Evolutionary conservation across 2,888 invertebrate genomes (phyloP).

Genomic region (Esperia sulphurella): DNA sequence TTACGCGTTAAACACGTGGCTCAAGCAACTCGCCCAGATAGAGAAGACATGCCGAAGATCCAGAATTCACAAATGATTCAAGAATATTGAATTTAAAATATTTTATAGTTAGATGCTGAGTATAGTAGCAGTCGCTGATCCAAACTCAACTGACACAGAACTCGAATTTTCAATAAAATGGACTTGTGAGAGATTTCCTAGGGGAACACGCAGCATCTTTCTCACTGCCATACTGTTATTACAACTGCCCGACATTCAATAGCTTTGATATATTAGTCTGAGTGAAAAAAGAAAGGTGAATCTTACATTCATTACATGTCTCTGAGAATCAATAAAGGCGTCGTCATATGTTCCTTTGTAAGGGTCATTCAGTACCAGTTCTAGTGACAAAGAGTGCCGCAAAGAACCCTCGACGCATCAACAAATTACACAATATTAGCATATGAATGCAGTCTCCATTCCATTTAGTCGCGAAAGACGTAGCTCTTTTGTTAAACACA

Average conservation of each 20-base stretch:
- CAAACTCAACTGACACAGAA: background rate
- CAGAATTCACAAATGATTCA: too few species aligned
- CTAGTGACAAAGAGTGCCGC: slow-evolving; percentile 64
- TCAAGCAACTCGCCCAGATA: background rate
- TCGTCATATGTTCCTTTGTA: slow-evolving; percentile 69
- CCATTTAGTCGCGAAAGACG: slow-evolving; percentile 52
- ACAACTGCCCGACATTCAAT: slow-evolving; percentile 55
- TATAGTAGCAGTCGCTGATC: too few species aligned
- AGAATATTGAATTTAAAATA: too few species aligned
- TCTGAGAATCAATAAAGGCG: slow-evolving; percentile 56
- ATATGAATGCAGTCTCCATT: slow-evolving; percentile 59
- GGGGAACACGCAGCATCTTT: slow-evolving; percentile 18
- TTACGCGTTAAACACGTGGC: background rate
- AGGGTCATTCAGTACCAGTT: slow-evolving; percentile 57
- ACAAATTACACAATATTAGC: slow-evolving; percentile 76
- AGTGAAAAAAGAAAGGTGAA: slow-evolving; percentile 34
- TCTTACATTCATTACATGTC: slow-evolving; percentile 40
- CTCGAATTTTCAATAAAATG: slow-evolving; percentile 5
- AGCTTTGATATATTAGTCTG: slow-evolving; percentile 56
- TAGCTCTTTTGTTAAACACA: slow-evolving; percentile 60
- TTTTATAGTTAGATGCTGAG: background rate
- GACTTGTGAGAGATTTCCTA: slow-evolving; percentile 24
- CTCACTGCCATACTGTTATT: slow-evolving; percentile 51
- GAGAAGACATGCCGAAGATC: background rate
- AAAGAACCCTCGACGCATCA: slow-evolving; percentile 75